Conservation (phyloP, 2,113 vertebrate genomes). For the Ptychochromis oligacanthus region DNA sequence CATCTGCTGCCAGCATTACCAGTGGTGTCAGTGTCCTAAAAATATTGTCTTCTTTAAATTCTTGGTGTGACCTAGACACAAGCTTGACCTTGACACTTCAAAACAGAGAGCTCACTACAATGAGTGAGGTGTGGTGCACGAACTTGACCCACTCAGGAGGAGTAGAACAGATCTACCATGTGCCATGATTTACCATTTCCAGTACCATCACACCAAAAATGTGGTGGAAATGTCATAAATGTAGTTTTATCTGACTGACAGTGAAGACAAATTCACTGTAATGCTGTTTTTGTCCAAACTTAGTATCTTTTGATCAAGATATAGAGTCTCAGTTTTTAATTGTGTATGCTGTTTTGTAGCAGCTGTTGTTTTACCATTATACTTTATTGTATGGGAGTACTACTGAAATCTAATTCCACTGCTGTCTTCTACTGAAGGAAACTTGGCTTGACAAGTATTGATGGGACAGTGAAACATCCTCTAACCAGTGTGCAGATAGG, state of each 20-base stretch:
- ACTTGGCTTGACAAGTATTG: slow-evolving; percentile 52
- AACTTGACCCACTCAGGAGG: slow-evolving; percentile 33
- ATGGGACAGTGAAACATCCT: slow-evolving; percentile 57
- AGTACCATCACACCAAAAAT: background rate
- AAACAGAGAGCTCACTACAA: slow-evolving; percentile 32
- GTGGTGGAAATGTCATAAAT: background rate
- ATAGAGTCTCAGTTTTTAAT: too few relatives aligned
- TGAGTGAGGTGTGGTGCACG: slow-evolving; percentile 19
- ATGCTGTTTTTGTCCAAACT: background rate
- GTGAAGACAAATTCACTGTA: too few relatives aligned
- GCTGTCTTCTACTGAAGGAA: slow-evolving; percentile 1
- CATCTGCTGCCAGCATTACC: background rate
- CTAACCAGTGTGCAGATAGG: slow-evolving; percentile 58
- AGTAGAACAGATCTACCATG: slow-evolving; percentile 2
- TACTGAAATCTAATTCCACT: background rate
- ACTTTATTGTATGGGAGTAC: background rate
- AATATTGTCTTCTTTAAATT: slow-evolving; percentile 18
- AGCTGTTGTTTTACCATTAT: background rate
- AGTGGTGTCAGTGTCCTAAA: background rate
- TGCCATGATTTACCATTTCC: background rate
- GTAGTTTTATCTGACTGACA: too few relatives aligned
- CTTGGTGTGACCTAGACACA: slow-evolving; percentile 31
- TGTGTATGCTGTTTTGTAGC: background rate
- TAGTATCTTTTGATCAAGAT: background rate
- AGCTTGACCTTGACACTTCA: slow-evolving; percentile 35